Base-by-base conservation (phyloP, 2,797 vertebrate genomes). In the Leucoraja ocellata region DNA sequence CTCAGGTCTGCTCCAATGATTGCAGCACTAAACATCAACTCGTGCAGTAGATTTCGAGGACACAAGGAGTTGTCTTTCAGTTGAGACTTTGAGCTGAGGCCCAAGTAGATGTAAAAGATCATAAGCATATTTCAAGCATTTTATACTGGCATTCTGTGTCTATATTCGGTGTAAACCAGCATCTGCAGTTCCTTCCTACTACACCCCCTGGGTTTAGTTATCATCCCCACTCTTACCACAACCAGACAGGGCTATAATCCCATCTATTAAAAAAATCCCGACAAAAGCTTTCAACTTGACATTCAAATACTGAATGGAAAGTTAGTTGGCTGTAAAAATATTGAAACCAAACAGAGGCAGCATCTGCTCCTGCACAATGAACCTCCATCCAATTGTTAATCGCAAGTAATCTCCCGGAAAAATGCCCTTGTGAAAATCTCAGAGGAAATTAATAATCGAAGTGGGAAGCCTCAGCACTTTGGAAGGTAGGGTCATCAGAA, bases 371-470 rank as follows among this genome's bases (percentile, higher is more conserved):
- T 83, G 80, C 46, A 39, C 80, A 83, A 21, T 83, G 46, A 54
- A 21, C 54, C 36, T 8, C 23, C 80, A 58, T 83, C 46, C 46
- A 4, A 58, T 28, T 83, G 83, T 1, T 16, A 63, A 86, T 63
- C 25, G 5, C 32, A 13, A 88, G 84, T 18, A 88, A 32, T 2
- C n/a, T 65, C 13, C 61, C 32, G 21, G 58, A 32, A 88, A 54
- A 88, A 86, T 63, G 25, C 14, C 63, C 5, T 63, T 32, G 58
- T 63, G 58, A 28, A 14, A 86, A n/a, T 61, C 28, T 32, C 58
- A 63, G n/a, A 86, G 81, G 28, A 54, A 86, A 86, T 86, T 54
- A 86, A 86, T 86, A 28, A 86, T 86, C 14, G 54, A 86, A n/a
- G 2, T 63, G 25, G 28, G 54, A 81, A 54, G 36, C 21, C n/a